phyloP scores from a whole-genome alignment of 30 jellyfish, hydroid and myxozoan species.

The Hydractinia symbiolongicarpus region DNA sequence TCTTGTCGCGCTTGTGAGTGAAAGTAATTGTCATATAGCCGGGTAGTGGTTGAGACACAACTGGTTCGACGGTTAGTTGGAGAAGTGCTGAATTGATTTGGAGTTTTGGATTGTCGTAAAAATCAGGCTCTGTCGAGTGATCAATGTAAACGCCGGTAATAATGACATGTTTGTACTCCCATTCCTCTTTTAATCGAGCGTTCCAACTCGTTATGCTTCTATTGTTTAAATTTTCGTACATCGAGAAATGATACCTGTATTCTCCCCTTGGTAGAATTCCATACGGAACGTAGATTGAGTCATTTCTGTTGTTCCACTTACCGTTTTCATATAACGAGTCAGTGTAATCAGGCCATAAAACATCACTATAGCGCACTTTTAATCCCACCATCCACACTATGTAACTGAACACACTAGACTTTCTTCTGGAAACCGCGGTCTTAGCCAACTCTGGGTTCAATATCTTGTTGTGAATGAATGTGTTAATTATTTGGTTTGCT shows the following conservation, averaged over 20 bases:
- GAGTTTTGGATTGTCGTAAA: constrained; percentile 36
- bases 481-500: not conserved
- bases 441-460: not conserved
- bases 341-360: constrained; percentile 42
- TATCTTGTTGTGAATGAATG: not conserved
- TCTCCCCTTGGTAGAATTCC: constrained; percentile 43
- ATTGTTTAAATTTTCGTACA: constrained; percentile 41
- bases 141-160: constrained; percentile 56
- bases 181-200: constrained; percentile 44
- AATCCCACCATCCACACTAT: not conserved
- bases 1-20: constrained; percentile 47
- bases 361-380: not conserved
- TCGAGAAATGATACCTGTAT: constrained; percentile 40
- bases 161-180: constrained; percentile 54
- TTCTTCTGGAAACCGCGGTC: not conserved
- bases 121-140: constrained; percentile 46
- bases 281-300: constrained; percentile 59
- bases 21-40: constrained; percentile 53
- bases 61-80: constrained; percentile 47
- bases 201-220: constrained; percentile 25
- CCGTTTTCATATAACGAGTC: constrained; percentile 27
- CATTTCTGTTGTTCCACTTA: constrained; percentile 76
- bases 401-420: not conserved
- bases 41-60: constrained; percentile 52
- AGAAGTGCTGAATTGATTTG: constrained; percentile 59